These are phyloP conservation scores for Malthinus flaveolus DNA, from an alignment of 2,888 invertebrate species.

Conservation along the genomic window DNA sequence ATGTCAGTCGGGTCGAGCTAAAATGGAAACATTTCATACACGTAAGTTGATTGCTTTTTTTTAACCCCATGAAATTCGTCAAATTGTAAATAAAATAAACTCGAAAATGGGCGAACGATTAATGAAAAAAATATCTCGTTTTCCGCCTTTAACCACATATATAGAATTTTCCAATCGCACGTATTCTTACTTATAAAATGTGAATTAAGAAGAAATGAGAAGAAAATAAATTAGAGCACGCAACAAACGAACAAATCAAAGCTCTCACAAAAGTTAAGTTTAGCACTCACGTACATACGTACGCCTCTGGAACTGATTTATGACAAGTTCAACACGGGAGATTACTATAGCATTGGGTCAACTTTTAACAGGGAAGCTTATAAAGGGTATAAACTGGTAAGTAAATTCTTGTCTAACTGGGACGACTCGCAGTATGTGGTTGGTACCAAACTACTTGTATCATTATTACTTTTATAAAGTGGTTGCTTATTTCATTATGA, in stretches of 20 bases:
- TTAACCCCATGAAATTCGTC: no score
- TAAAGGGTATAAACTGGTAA: constrained; percentile 30
- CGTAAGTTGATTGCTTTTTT: not conserved
- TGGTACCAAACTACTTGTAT: not conserved
- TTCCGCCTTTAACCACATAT: no score
- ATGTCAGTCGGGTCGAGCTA: no score
- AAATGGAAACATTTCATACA: constrained; percentile 5
- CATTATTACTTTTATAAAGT: not conserved
- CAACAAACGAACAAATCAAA: constrained; percentile 36
- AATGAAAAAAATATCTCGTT: no score
- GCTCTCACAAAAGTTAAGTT: constrained; percentile 21
- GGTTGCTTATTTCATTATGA: not conserved
- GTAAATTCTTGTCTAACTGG: constrained; percentile 36
- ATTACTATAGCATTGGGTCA: constrained; percentile 42
- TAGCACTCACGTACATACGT: constrained; percentile 28
- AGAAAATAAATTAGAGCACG: constrained; percentile 37
- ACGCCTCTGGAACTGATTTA: constrained; percentile 36
- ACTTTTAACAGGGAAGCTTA: constrained; percentile 22
- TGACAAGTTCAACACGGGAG: constrained; percentile 37
- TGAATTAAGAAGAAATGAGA: constrained; percentile 29
- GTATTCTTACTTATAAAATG: constrained; percentile 8
- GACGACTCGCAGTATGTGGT: constrained; percentile 35
- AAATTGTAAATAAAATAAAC: no score
- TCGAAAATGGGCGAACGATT: no score
- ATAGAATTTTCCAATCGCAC: not conserved